phyloP scores from a whole-genome alignment of 1,140 invertebrate genomes.

The Phymastichus coffea region DNA sequence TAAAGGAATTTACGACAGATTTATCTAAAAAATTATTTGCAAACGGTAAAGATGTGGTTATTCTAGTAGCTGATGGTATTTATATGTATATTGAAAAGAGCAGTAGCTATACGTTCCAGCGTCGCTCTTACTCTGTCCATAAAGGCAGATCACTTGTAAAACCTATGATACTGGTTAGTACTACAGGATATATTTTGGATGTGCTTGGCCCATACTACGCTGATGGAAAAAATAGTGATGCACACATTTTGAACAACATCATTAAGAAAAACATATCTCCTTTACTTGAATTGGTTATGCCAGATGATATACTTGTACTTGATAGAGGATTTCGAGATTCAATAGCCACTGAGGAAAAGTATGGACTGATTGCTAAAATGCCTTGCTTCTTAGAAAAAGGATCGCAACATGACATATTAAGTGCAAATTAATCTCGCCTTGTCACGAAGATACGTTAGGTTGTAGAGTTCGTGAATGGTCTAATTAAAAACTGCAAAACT shows the following conservation, averaged over 20 bases:
- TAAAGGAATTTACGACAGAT: neutral
- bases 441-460: neutral
- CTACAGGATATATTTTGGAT: constrained; percentile 2
- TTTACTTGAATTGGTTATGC: neutral
- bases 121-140: neutral
- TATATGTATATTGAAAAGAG: constrained; percentile 8
- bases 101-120: neutral
- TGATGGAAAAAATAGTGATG: constrained; percentile 12
- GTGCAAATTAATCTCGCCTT: neutral
- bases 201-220: constrained; percentile 1
- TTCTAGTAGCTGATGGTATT: neutral
- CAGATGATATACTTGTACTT: neutral
- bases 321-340: constrained; percentile 12
- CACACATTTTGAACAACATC: constrained; percentile 1
- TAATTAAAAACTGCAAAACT: neutral
- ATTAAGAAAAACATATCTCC: neutral
- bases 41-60: neutral
- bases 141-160: constrained; percentile 6
- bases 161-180: constrained; percentile 5
- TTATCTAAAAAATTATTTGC: constrained; percentile 1
- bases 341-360: neutral
- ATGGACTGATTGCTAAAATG: neutral
- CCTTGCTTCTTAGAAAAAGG: neutral
- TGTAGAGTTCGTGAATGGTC: neutral
- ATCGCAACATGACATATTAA: neutral